Evolutionary conservation across 2,797 vertebrate genomes (phyloP), one percentile per base, ranked within the genome.

Genomic region (Cyprinella venusta): DNA sequence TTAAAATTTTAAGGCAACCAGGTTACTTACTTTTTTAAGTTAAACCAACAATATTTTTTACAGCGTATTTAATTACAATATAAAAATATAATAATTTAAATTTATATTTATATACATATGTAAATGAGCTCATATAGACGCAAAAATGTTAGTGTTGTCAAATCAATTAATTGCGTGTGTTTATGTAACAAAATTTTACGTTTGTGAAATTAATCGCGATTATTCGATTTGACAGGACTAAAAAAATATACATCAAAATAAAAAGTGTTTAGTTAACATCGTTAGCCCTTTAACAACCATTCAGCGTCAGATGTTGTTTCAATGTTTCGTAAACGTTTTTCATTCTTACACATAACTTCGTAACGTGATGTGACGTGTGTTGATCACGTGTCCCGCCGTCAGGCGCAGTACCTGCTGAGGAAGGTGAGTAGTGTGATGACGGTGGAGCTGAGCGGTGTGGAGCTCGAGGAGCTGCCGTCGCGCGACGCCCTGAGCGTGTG

Each of bases 351-450:
- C 21, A 12, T n/a, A 0, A 10, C 0, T 59, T 59, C n/a, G 30
- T 33, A 33, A 33, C 30, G 30, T 0, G 0, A 5, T 5, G 54
- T 4, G 8, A 5, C 21, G 21, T 56, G 21, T 56, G 10, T 56
- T 56, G 21, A 4, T 56, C 0, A n/a, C 9, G 19, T n/a, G 36
- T 36, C 36, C 36, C 36, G 36, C 36, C 6, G 38, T 3, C 80
- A 96, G 96, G 95, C 96, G 79, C 95, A 96, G 54, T 96, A 96
- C 75, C 90, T 96, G 16, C 94, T 96, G 82, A 96, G 95, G 89
- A 96, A 96, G 76, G 90, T 96, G 67, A 95, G 93, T 0, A 94
- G 94, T 80, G 94, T 94, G 6, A 96, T 96, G 95, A 95, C 94
- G 83, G 92, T 85, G 92, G 89, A 94, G 94, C 40, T 96, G 94